Base-by-base conservation (phyloP, 2,888 invertebrate genomes). In the Trichacis sp. region DNA sequence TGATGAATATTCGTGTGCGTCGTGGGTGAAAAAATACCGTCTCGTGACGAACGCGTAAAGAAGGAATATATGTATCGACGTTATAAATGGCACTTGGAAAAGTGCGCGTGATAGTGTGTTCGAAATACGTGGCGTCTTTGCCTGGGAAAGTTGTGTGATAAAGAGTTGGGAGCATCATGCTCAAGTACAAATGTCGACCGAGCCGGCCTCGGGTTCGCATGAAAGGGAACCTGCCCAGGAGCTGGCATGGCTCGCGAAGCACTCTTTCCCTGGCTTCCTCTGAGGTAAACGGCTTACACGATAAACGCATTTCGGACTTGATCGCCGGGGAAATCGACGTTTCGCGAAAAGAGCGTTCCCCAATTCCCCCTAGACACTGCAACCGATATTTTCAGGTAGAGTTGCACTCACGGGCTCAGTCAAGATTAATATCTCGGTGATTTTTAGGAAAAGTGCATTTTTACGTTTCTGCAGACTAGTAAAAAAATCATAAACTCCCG, bases 221-320 rank as follows among this genome's bases (percentile, higher is more conserved):
- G 68, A 78, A 82, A 47, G 75, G 74, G 67, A 80, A 74, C 61
- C 75, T 79, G 51, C 80, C 82, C 33, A 80, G 78, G 70, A 83
- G 83, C 68, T 83, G 83, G 83, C 83, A 82, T 43, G 80, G 82
- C 5, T 82, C 82, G 5, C 82, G 82, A 8, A 76, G 69, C 36
- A 77, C 80, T 18, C 68, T 81, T 19, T 83, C 82, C 45, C 30
- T 30, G 6, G 64, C 66, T 50, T 80, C 81, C 5, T 73, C 78
- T 48, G 82, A 83, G 82, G 82, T 83, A 80, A 74, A 57, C 33
- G 46, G 17, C 47, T 19, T n/a, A 43, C 43, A 19, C 43, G 19
- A 43, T 3, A 17, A 19, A 3, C 43, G 19, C 17, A 43, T 19
- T n/a, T 19, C n/a, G 11, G n/a, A 33, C 33, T 17, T 9, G 8